Evolutionary conservation across 2,888 invertebrate species (phyloP), one percentile per base, ranked within the genome.

Genomic region (Aradus depressus): DNA sequence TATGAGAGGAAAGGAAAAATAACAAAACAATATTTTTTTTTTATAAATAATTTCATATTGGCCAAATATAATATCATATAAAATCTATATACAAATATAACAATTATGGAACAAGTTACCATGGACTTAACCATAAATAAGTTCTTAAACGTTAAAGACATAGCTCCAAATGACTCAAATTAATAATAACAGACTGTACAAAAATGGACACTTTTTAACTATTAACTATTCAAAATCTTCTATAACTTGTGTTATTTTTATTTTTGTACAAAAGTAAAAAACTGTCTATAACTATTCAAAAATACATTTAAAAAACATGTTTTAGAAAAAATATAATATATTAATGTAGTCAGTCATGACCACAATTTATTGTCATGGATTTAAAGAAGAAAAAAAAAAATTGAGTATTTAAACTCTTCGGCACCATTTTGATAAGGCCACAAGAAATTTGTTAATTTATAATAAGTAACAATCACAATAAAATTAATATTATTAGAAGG

Each of bases 11-110:
- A 41, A 10, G 21, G 23, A 16, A 19, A 6, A n/a, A 18, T 3
- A 25, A 3, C 35, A 23, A 23, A 35, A 26, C 2, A 14, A 16
- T 5, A 21, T 21, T 32, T 39, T 32, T 43, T 45, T 45, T 54
- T 54, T 54, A 54, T 54, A 54, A 54, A 54, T 54, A 54, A 39
- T 54, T 54, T 41, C 44, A 54, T 54, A 52, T 50, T 44, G 55
- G 39, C 55, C 55, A 55, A 55, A 55, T 55, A 55, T 55, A 55
- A 55, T 55, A 55, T 55, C 42, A 51, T 55, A 55, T 55, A 55
- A 55, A 55, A 52, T 55, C 51, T 55, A 55, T 55, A 47, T 55
- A 55, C 55, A 55, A 55, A 55, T 51, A 55, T 55, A 55, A 55
- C 55, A 55, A 55, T 44, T 23, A 51, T 52, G 55, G 55, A 55